These are phyloP conservation scores for Anableps anableps DNA, from an alignment of 2,797 vertebrate genomes.

Conservation along the genomic window DNA sequence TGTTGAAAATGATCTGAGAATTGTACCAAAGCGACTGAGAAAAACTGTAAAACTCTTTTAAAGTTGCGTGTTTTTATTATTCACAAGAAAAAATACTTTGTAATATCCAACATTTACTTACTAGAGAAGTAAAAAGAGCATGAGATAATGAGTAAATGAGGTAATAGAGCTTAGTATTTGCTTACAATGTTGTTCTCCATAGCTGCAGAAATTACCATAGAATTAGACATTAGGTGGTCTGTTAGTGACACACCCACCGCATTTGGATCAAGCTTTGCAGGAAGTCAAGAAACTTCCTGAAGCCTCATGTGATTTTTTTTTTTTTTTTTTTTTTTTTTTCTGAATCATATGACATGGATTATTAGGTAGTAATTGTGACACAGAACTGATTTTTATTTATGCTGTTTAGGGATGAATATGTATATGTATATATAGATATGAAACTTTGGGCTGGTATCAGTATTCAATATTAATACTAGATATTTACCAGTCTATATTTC, in stretches of 20 bases:
- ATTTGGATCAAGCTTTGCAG: background rate
- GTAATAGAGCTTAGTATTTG: no score
- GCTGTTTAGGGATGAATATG: background rate
- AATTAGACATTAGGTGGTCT: background rate
- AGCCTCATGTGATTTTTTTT: background rate
- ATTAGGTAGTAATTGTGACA: background rate
- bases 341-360: background rate
- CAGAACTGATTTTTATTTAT: background rate
- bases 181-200: no score
- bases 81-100: no score
- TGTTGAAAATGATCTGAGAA: no score
- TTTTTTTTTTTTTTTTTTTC: no score
- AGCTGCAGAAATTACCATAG: background rate
- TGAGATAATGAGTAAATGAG: no score
- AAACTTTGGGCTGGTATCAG: background rate
- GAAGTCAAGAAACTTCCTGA: background rate
- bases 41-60: no score
- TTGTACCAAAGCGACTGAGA: no score
- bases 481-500: background rate
- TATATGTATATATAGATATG: no score
- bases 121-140: no score
- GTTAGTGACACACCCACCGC: background rate
- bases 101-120: no score
- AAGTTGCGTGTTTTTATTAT: no score
- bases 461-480: background rate